Conservation (phyloP, 2,797 vertebrate genomes). For the Chaetophractus vellerosus region DNA sequence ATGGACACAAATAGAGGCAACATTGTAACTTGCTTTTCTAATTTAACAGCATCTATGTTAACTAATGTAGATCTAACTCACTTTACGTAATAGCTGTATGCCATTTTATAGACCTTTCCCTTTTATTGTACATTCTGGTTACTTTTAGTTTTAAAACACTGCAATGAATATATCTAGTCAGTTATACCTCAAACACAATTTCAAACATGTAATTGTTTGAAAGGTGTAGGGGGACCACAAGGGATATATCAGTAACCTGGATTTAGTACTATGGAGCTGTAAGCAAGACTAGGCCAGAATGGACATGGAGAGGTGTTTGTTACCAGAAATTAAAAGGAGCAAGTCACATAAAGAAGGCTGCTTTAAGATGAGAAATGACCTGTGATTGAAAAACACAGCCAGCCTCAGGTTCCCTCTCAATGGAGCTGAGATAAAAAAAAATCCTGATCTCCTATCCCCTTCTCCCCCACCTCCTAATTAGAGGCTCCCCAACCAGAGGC, state of each 20-base stretch:
- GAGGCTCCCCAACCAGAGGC: background rate
- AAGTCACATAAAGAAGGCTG: background rate
- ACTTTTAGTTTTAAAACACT: background rate
- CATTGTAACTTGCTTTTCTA: background rate
- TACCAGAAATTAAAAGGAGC: background rate
- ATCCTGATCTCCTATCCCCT: background rate
- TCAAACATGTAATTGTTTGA: too few relatives aligned
- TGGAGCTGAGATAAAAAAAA: background rate
- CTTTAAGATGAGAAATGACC: background rate
- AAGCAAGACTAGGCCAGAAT: background rate
- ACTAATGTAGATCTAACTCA: background rate
- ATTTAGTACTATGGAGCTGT: background rate
- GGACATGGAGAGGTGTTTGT: background rate
- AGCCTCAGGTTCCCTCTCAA: background rate
- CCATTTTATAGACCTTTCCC: too few relatives aligned
- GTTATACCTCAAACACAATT: background rate
- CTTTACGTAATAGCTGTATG: background rate
- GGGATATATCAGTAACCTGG: background rate
- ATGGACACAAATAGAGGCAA: background rate
- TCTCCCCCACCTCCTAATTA: background rate
- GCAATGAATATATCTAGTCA: background rate
- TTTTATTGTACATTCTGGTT: background rate
- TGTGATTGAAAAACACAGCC: background rate
- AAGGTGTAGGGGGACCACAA: background rate
- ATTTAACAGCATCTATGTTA: background rate